phyloP scores from a whole-genome alignment of 1,140 invertebrate genomes.

The Nomia melanderi region DNA sequence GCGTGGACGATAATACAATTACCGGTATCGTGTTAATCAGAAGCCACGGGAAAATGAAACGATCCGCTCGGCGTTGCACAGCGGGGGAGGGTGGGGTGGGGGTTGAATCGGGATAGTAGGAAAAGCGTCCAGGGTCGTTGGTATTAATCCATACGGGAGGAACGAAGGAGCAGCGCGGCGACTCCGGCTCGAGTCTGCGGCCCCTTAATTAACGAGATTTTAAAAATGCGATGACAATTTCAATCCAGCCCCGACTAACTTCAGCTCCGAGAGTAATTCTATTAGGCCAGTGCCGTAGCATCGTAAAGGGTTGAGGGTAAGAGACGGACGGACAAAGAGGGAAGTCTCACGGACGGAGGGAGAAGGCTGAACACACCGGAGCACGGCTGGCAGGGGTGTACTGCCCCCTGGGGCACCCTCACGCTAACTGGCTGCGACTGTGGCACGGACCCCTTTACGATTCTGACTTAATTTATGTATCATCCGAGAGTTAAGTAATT shows the following conservation, averaged over 20 bases:
- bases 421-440: slow-evolving; percentile 81
- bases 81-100: too few species aligned
- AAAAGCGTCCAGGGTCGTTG: slow-evolving; percentile 25
- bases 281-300: slow-evolving; percentile 76
- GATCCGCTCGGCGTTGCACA: too few species aligned
- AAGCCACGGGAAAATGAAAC: slow-evolving; percentile 30
- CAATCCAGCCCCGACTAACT: slow-evolving; percentile 77
- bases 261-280: slow-evolving; percentile 78
- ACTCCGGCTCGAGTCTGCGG: neutral
- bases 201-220: slow-evolving; percentile 76
- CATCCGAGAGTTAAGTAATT: slow-evolving; percentile 82
- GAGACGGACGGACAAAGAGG: slow-evolving; percentile 40
- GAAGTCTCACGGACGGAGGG: slow-evolving; percentile 37
- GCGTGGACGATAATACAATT: slow-evolving; percentile 36
- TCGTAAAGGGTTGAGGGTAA: slow-evolving; percentile 79
- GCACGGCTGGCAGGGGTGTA: slow-evolving; percentile 71
- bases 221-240: slow-evolving; percentile 79
- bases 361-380: slow-evolving; percentile 46
- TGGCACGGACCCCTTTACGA: slow-evolving; percentile 79
- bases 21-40: slow-evolving; percentile 39
- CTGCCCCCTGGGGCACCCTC: slow-evolving; percentile 81
- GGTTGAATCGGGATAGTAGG: neutral
- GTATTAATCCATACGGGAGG: slow-evolving; percentile 42
- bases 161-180: slow-evolving; percentile 20
- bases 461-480: slow-evolving; percentile 82